Percentiles rank a stretch among this genome's conserved stretches.
phyloP scores from a whole-genome alignment of 2,113 vertebrate species.

The Charadrius vociferus region DNA sequence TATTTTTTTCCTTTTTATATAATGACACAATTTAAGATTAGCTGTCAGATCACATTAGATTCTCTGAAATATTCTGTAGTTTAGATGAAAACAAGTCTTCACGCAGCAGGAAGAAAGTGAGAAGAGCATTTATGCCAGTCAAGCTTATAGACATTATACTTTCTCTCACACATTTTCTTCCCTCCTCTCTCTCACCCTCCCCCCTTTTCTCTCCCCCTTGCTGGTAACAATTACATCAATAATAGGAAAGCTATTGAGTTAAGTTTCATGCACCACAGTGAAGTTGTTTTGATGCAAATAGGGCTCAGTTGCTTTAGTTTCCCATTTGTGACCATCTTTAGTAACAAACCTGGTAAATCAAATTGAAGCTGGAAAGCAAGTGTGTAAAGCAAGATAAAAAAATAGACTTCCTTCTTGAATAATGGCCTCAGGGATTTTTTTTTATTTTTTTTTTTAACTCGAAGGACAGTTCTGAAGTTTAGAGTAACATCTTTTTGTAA shows the following conservation, averaged over 20 bases:
- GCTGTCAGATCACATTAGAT: constrained; percentile 59
- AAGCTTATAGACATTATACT: not conserved
- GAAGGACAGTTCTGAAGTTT: not conserved
- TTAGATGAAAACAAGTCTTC: constrained; percentile 47
- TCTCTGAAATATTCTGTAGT: constrained; percentile 34
- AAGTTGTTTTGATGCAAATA: constrained; percentile 53
- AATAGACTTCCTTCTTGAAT: not conserved
- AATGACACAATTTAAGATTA: constrained; percentile 56
- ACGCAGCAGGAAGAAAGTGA: constrained; percentile 21
- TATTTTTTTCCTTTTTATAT: not conserved
- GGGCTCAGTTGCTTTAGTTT: constrained; percentile 4
- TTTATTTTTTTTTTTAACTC: not conserved
- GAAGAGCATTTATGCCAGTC: constrained; percentile 19
- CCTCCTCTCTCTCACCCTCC: not conserved
- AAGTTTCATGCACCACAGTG: not conserved
- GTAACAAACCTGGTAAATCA: constrained; percentile 3
- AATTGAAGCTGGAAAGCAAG: not conserved
- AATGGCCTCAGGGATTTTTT: not conserved
- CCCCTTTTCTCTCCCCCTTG: not conserved
- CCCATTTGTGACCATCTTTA: constrained; percentile 6
- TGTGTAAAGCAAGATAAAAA: not conserved
- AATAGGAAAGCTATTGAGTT: not conserved
- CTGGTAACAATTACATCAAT: constrained; percentile 15
- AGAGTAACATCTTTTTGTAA: not conserved
- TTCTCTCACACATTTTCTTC: not conserved